Percentiles rank a stretch among this genome's conserved stretches.
Evolutionary conservation across 2,888 invertebrate genomes (phyloP).

Genomic region (Synergus itoensis): DNA sequence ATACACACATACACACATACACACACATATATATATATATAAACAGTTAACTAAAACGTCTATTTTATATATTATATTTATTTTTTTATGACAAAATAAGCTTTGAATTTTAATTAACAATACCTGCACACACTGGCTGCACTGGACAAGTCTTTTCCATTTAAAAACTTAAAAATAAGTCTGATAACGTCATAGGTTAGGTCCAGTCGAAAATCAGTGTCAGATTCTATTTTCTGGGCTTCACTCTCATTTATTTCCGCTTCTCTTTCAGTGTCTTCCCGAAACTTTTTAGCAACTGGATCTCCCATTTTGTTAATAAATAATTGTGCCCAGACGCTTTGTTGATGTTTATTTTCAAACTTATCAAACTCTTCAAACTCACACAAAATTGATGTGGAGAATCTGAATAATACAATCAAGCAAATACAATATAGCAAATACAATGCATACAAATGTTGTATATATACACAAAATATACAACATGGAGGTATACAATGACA

Average conservation of each 20-base stretch:
- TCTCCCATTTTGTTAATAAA: slow-evolving; percentile 13
- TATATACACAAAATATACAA: too few relatives aligned
- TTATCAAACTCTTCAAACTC: not conserved
- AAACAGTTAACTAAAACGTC: too few relatives aligned
- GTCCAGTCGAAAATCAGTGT: not conserved
- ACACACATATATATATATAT: too few relatives aligned
- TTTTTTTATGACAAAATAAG: too few relatives aligned
- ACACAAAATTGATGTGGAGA: too few relatives aligned
- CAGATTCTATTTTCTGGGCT: not conserved
- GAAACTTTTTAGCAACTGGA: not conserved
- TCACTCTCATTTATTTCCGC: not conserved
- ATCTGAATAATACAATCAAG: too few relatives aligned
- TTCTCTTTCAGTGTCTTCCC: not conserved
- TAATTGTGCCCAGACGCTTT: not conserved
- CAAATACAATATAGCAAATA: too few relatives aligned
- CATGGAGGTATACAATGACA: too few relatives aligned
- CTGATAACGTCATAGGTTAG: slow-evolving; percentile 71
- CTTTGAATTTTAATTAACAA: not conserved
- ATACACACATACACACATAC: too few relatives aligned
- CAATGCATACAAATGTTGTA: too few relatives aligned
- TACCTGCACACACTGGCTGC: slow-evolving; percentile 71
- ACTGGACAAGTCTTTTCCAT: slow-evolving; percentile 63
- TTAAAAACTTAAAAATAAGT: slow-evolving; percentile 69
- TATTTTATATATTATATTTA: too few relatives aligned
- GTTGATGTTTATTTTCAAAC: not conserved